These are phyloP conservation scores for Menidia beryllina DNA, from an alignment of 2,113 vertebrate genomes.

Conservation along the genomic window DNA sequence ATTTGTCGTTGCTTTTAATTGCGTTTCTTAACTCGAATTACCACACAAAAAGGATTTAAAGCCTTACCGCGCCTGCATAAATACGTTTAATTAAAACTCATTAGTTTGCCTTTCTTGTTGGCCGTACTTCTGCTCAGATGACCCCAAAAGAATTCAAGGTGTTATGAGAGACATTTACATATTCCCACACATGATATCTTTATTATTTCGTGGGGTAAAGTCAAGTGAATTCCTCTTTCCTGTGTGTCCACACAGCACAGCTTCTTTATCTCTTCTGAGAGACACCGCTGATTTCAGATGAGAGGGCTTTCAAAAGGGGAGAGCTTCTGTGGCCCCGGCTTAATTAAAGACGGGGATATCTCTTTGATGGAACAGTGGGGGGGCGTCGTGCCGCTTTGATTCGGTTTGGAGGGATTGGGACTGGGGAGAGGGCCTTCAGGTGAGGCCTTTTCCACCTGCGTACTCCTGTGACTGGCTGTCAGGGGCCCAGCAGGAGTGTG, in stretches of 20 bases:
- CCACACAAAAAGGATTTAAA: constrained; percentile 31
- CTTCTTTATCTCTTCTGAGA: constrained; percentile 55
- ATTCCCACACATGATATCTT: not conserved
- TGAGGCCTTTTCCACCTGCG: constrained; percentile 61
- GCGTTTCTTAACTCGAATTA: constrained; percentile 36
- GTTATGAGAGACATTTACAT: not conserved
- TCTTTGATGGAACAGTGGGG: constrained; percentile 76
- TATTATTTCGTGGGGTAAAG: constrained; percentile 10
- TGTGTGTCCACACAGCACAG: constrained; percentile 11
- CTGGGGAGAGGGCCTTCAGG: constrained; percentile 61
- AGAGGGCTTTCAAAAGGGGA: constrained; percentile 72
- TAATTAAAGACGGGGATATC: constrained; percentile 68
- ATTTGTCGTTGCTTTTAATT: constrained; percentile 40
- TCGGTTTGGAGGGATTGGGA: constrained; percentile 71
- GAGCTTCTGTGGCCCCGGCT: constrained; percentile 51
- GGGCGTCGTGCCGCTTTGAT: constrained; percentile 77
- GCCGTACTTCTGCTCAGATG: constrained; percentile 4
- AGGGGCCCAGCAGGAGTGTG: constrained; percentile 61
- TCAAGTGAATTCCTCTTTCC: constrained; percentile 21
- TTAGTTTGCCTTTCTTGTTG: constrained; percentile 10
- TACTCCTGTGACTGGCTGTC: constrained; percentile 64
- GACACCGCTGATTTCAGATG: constrained; percentile 61
- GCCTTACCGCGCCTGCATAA: constrained; percentile 17
- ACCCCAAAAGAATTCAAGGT: constrained; percentile 1
- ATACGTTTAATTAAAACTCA: constrained; percentile 41